phyloP scores from a whole-genome alignment of 2,113 vertebrate genomes.

The Anthoscopus minutus region DNA sequence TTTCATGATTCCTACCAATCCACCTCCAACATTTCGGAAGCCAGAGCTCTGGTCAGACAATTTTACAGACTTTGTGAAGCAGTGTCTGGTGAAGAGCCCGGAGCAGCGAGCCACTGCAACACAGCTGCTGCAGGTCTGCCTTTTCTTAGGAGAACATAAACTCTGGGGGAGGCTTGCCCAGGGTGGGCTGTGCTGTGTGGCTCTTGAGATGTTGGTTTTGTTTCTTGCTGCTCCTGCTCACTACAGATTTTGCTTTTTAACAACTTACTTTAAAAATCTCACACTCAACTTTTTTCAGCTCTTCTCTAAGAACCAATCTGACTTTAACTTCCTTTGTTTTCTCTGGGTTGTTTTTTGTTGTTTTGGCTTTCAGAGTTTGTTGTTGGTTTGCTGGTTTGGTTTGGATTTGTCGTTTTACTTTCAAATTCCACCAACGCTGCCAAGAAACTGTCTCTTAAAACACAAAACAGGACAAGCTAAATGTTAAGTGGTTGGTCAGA shows the following conservation, averaged over 20 bases:
- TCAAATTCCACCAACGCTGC: not conserved
- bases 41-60: constrained; percentile 81
- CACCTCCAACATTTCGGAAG: constrained; percentile 85
- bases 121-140: constrained; percentile 85
- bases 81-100: constrained; percentile 91
- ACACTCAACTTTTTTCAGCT: not conserved
- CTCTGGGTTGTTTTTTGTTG: not conserved
- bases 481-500: not conserved
- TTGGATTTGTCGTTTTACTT: not conserved
- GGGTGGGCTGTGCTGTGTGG: not conserved
- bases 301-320: not conserved
- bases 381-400: not conserved
- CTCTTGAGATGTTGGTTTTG: not conserved
- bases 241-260: not conserved
- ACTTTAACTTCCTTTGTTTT: not conserved
- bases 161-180: not conserved
- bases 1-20: constrained; percentile 97
- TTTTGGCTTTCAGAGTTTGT: not conserved
- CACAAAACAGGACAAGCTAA: not conserved
- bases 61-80: constrained; percentile 84
- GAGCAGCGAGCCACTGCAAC: constrained; percentile 88
- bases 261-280: not conserved
- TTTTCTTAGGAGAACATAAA: not conserved
- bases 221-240: not conserved
- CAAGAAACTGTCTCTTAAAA: not conserved